Percentiles rank a stretch among this genome's conserved stretches.
Conservation (phyloP, 2,113 vertebrate genomes). For the Nettapus auritus region DNA sequence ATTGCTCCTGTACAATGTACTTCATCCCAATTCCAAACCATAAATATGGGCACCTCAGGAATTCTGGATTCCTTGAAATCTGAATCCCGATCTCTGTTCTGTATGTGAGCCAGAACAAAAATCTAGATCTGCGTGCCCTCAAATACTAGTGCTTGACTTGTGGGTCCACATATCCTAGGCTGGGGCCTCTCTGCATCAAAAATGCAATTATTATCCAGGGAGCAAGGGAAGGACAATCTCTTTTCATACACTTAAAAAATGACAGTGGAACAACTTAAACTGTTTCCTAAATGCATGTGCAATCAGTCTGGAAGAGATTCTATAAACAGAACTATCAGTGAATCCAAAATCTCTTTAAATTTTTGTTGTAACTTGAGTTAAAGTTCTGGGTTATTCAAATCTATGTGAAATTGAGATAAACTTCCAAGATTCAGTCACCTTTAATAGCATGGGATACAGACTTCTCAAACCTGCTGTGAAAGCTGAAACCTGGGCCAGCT, state of each 20-base stretch:
- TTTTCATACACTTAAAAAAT: not conserved
- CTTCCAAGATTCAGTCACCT: slow-evolving; percentile 60
- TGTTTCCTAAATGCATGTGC: not conserved
- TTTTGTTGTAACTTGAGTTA: not conserved
- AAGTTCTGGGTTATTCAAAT: slow-evolving; percentile 56
- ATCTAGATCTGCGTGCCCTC: not conserved
- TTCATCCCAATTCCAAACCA: not conserved
- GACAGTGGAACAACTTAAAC: not conserved
- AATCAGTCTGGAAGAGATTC: slow-evolving; percentile 7
- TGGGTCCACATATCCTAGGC: not conserved
- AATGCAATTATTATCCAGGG: not conserved
- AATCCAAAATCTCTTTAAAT: slow-evolving; percentile 8
- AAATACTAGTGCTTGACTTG: not conserved
- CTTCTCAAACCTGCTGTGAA: slow-evolving; percentile 55
- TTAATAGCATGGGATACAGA: slow-evolving; percentile 55
- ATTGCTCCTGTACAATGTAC: not conserved
- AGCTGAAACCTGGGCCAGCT: slow-evolving; percentile 32
- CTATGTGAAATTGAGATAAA: slow-evolving; percentile 44
- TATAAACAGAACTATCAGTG: not conserved
- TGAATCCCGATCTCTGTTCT: not conserved
- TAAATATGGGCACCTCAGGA: not conserved
- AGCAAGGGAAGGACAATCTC: not conserved
- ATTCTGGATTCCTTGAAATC: not conserved
- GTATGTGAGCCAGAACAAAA: not conserved
- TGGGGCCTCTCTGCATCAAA: not conserved